Evolutionary conservation across 2,888 invertebrate species (phyloP), one percentile per base, ranked within the genome.

Genomic region (Pristionchus mayeri): DNA sequence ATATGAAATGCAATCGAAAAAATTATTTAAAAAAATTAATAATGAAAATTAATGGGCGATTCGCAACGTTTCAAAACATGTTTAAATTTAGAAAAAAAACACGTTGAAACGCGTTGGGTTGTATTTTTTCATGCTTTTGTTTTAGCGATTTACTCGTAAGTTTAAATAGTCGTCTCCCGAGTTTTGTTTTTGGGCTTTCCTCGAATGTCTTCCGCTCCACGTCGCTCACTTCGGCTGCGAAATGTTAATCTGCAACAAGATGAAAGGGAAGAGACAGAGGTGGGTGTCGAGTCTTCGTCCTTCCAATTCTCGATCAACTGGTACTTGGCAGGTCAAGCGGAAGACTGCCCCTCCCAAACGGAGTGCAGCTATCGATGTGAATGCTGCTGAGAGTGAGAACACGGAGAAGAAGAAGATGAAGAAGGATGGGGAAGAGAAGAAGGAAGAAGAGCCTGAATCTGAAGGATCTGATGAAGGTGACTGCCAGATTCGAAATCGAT

Each of bases 151-250:
- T 44, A 44, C 13, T 44, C 44, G 13, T 16, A 16, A 13, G 60
- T 30, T 63, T 63, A 1, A 3, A 71, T n/a, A 21, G 18, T 24
- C 13, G 24, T 18, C 7, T 63, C n/a, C n/a, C n/a, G n/a, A n/a
- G n/a, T n/a, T n/a, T n/a, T n/a, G n/a, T 44, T 40, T 71, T n/a
- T 44, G 13, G 11, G 40, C 44, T 3, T n/a, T 71, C 71, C 37
- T 7, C n/a, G n/a, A 71, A 71, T 71, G 71, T 71, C 71, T 21
- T 40, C 71, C 44, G 71, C 71, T 3, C 71, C 71, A 13, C 71
- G 71, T n/a, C 71, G 71, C 7, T 71, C 71, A 24, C 71, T 71
- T 71, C 71, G 71, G 40, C n/a, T 71, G n/a, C 40, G 71, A 40
- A 71, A 44, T 44, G 37, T 16, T 11, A 71, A 71, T 71, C 40